Conservation (phyloP, 1,140 invertebrate species). For the Leptoteleia sp. region DNA sequence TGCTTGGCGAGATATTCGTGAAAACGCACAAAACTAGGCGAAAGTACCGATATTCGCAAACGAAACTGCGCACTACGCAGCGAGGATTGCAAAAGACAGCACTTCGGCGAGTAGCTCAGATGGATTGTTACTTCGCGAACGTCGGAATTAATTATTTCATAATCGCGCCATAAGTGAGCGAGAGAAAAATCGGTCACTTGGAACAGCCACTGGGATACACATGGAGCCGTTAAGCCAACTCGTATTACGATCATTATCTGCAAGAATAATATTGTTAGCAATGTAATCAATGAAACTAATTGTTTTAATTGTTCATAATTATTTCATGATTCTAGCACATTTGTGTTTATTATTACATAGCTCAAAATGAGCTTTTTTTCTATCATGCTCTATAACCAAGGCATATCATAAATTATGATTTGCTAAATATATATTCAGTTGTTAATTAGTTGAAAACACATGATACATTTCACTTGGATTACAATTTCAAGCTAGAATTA, state of each 20-base stretch:
- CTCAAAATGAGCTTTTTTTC: too few relatives aligned
- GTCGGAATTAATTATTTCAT: slow-evolving; percentile 54
- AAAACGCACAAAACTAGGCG: slow-evolving; percentile 60
- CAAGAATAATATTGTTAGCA: slow-evolving; percentile 10
- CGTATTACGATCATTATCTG: slow-evolving; percentile 1
- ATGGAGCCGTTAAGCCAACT: not conserved
- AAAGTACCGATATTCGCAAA: slow-evolving; percentile 62
- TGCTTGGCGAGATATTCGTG: slow-evolving; percentile 49
- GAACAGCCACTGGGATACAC: slow-evolving; percentile 31
- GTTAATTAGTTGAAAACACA: too few relatives aligned
- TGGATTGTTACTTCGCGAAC: slow-evolving; percentile 37
- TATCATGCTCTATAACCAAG: too few relatives aligned
- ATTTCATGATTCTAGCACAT: not conserved
- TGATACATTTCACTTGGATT: too few relatives aligned
- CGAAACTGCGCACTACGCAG: slow-evolving; percentile 31
- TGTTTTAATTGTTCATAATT: slow-evolving; percentile 12
- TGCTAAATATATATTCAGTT: too few relatives aligned
- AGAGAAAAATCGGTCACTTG: slow-evolving; percentile 33
- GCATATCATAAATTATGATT: too few relatives aligned
- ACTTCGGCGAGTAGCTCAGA: slow-evolving; percentile 12
- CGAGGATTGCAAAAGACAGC: slow-evolving; percentile 41
- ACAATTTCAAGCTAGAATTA: too few relatives aligned
- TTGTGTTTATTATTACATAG: too few relatives aligned
- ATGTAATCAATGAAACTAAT: slow-evolving; percentile 3
- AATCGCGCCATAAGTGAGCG: slow-evolving; percentile 22